Evolutionary conservation across 2,113 vertebrate species (phyloP), one percentile per base, ranked within the genome.

Genomic region (Phaethon lepturus): DNA sequence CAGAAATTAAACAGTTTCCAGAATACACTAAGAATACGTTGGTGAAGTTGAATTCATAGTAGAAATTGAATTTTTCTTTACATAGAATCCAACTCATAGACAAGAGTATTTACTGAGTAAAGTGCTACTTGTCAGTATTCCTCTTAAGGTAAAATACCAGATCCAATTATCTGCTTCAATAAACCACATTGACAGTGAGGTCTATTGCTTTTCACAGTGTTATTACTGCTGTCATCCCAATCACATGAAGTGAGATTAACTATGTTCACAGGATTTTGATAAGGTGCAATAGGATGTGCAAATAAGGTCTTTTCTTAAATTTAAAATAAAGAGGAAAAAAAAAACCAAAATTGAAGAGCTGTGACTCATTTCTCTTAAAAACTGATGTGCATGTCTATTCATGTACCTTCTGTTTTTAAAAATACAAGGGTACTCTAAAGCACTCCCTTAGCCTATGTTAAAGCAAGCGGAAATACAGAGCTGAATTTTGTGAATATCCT

Each of bases 341-440:
- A 40, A 45, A 88, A 92, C 47, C 8, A 53, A 74, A 74, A 91
- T 29, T 91, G 77, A 72, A 92, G 76, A 84, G 17, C 75, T 45
- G 52, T 95, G 95, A 94, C 59, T 96, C 81, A 86, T 91, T 83
- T 81, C 20, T 93, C 50, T 85, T 62, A 89, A 86, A 96, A 96
- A 31, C 10, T 31, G n/a, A 95, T 60, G 33, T 95, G 92, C 72
- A 47, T 79, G 77, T 84, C 81, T 95, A 33, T 96, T 97, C 90
- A 71, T 69, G 66, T 94, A 55, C 60, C 42, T 95, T 49, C 52
- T 79, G 47, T 94, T 97, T 95, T 95, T 74, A 71, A 82, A 96
- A 95, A 88, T 62, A 7, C 86, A 87, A 84, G 23, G 12, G 50
- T 40, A 76, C 66, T 89, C n/a, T 63, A 64, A 92, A 74, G 63